Base-by-base conservation (phyloP, 2,113 vertebrate species). In the Marmota monax region DNA sequence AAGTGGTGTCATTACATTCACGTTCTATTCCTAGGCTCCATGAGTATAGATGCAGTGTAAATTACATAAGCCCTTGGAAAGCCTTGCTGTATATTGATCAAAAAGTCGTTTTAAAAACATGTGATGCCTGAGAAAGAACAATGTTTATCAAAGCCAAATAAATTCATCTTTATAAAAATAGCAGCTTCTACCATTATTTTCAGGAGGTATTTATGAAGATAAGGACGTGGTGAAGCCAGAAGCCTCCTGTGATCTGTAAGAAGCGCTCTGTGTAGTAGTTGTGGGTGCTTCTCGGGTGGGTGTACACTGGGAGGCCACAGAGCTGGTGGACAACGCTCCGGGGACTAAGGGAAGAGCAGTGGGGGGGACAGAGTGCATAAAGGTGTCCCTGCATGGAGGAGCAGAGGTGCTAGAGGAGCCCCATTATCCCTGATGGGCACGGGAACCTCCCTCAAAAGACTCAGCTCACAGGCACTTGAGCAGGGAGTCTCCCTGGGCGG, bases 241-340 rank as follows among this genome's bases (percentile, higher is more conserved):
- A 10, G 18, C 34, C 17, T 37, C 32, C 58, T 53, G 0, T 9
- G 70, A 27, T 9, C 37, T 78, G 37, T 39, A n/a, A 25, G 32
- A 34, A 77, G 53, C 73, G 29, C 1, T 4, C 17, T 25, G 0
- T 0, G 2, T 3, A 0, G 7, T 7, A 4, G 13, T 13, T 22
- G 8, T 25, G 8, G 20, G 32, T 20, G 20, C 29, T 25, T 2
- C 11, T 67, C 17, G 2, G 13, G 25, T 2, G 1, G 4, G 7
- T 23, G 2, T 12, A 23, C 23, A 4, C 37, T 2, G 3, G 32
- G 39, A 14, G 53, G 17, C 56, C 27, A 4, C 3, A 1, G 53
- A 12, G 22, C 8, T 17, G 42, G 17, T 1, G 17, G 27, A 25
- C 72, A 25, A 45, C 27, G 18, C 48, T 1, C 42, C 4, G 13